Base-by-base conservation (phyloP, 2,888 invertebrate species). In the Drosophila prolongata region DNA sequence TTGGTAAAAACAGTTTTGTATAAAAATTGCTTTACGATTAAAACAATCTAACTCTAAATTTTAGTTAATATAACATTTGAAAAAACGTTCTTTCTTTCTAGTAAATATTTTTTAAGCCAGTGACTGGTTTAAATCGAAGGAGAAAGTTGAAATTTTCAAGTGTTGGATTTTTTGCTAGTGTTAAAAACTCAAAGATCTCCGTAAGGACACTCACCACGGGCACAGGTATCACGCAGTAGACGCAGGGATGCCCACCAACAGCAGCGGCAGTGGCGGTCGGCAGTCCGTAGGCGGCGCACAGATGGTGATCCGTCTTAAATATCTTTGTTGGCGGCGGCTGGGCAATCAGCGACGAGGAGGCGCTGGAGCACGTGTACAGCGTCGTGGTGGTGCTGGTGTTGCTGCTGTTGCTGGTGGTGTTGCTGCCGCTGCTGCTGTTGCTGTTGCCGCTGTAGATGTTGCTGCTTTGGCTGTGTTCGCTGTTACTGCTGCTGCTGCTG, bases 211-310 rank as follows among this genome's bases (percentile, higher is more conserved):
- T 91, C 79, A 91, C 91, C 91, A 91, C 90, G 82, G 87, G 82
- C 71, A 91, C 91, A 74, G 91, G 91, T 85, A 91, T 90, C 55
- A 91, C 91, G 86, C 91, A 91, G 80, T 91, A 91, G 79, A 91
- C 91, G 80, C 91, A 91, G 74, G 91, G 91, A 90, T 91, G 90
- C 68, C 90, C 90, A 87, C 89, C 90, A 89, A 90, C 89, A 89
- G 90, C 89, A 78, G 90, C 75, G 65, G 73, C 80, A 77, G 90
- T 88, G 80, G 89, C 89, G 78, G 90, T 89, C 77, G 90, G 90
- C 89, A 91, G 78, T 80, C 90, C 90, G 91, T 90, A 91, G 73
- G 87, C 75, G 69, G 84, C 86, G 90, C 90, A 91, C 75, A 90
- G 85, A 66, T 66, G 65, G 88, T 90, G 90, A 89, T 90, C 90